Conservation (phyloP, 2,888 invertebrate species). For the Drepanosiphum platanoidis region DNA sequence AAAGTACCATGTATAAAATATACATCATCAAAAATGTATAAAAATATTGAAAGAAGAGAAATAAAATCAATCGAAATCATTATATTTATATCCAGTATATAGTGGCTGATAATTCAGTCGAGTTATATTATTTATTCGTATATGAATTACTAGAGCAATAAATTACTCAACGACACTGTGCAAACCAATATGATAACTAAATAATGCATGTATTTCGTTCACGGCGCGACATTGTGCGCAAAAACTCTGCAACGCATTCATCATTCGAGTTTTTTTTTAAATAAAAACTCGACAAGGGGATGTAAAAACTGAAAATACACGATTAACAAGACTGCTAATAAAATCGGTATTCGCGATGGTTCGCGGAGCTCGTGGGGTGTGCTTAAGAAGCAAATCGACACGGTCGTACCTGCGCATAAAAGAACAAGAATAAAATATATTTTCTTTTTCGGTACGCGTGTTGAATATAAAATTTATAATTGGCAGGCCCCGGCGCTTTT, state of each 20-base stretch:
- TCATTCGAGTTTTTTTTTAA: not conserved
- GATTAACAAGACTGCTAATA: not conserved
- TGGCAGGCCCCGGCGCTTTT: not conserved
- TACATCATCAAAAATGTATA: too few species aligned
- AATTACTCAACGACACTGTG: too few species aligned
- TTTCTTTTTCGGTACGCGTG: conserved; percentile 1
- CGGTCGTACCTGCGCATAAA: not conserved
- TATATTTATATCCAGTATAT: too few species aligned
- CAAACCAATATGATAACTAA: too few species aligned
- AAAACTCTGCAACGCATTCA: not conserved
- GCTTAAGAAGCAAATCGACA: not conserved
- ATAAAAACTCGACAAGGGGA: not conserved
- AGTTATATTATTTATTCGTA: too few species aligned
- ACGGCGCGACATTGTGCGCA: not conserved
- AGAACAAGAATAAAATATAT: conserved; percentile 20
- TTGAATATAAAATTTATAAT: conserved; percentile 25
- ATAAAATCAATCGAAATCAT: too few species aligned
- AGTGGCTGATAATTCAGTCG: too few species aligned
- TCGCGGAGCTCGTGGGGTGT: not conserved
- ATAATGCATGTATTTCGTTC: too few species aligned
- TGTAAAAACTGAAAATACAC: not conserved
- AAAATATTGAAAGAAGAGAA: too few species aligned
- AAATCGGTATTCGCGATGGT: not conserved
- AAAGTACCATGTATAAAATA: too few species aligned
- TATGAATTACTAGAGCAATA: too few species aligned